These are phyloP conservation scores for Mormyrus hasselquistii DNA, from an alignment of 2,797 vertebrate genomes.

Conservation along the genomic window DNA sequence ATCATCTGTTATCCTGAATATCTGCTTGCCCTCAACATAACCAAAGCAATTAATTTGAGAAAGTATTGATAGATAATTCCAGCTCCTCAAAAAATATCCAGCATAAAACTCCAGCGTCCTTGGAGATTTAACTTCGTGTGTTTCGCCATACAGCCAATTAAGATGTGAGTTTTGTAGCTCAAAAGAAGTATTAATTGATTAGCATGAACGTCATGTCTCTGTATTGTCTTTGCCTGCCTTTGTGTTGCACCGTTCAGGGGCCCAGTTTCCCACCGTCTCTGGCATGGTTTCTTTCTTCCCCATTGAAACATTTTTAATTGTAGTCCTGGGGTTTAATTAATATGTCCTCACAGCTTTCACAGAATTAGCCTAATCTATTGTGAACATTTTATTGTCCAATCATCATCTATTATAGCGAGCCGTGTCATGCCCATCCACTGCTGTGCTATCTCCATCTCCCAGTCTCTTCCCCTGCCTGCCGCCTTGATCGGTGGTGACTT, in stretches of 20 bases:
- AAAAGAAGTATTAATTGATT: not conserved
- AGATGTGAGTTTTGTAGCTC: not conserved
- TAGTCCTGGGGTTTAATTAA: not conserved
- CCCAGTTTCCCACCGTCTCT: not conserved
- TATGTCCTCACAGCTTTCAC: not conserved
- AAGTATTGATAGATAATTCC: not conserved
- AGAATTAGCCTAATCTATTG: not conserved
- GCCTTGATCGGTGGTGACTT: not conserved
- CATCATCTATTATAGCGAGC: not conserved
- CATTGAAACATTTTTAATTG: not conserved
- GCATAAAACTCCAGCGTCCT: not conserved
- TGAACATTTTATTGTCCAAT: not conserved
- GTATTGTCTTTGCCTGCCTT: not conserved
- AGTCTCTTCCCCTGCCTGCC: not conserved
- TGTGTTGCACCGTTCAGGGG: not conserved
- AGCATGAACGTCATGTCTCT: not conserved
- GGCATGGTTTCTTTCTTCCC: not conserved
- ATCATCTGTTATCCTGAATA: not conserved
- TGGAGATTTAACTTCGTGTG: not conserved
- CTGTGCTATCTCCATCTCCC: not conserved
- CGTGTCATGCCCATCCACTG: not conserved
- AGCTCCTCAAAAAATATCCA: not conserved
- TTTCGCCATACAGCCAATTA: not conserved
- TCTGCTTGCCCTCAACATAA: not conserved
- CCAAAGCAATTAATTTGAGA: not conserved